Base-by-base conservation (phyloP, 2,888 invertebrate genomes). In the Andricus curvator region DNA sequence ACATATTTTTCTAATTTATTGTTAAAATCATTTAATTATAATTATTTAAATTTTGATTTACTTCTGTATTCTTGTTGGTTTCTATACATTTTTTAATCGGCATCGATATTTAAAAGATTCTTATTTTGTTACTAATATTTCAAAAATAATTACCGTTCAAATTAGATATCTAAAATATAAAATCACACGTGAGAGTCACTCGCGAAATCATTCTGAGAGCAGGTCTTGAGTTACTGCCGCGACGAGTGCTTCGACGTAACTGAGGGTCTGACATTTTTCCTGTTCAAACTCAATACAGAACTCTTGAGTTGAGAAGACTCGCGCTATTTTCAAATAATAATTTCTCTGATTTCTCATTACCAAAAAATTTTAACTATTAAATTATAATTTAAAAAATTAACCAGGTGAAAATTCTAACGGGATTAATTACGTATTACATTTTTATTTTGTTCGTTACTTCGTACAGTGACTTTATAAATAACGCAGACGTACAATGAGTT, bases 401-500 rank as follows among this genome's bases (percentile, higher is more conserved):
- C 22, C 29, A 64, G 8, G 15, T 64, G 6, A 48, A 68, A 68
- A 48, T 29, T 48, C 8, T 68, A 20, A 20, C 33, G 20, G 29
- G 33, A n/a, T 22, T 56, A 66, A 68, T 64, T 62, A 44, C 62
- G 44, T 80, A 79, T 81, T 77, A 79, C 81, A 78, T 78, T 80
- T 82, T 80, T 62, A 74, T 70, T 80, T 83, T 82, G 64, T 82
- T 83, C 83, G 74, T 83, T 82, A 84, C 81, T 74, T 74, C 82
- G 76, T 82, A 60, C 80, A 64, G 33, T 81, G 81, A 81, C 64
- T 84, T 86, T 85, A 86, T 87, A 87, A 86, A 85, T 87, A 86
- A 85, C 84, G 84, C 85, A 85, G 85, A 86, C 84, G 85, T 86
- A 86, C 87, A 86, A 83, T 85, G 81, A 83, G 82, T 87, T 86